Evolutionary conservation across 1,140 invertebrate genomes (phyloP).

Genomic region (Oncopeltus fasciatus): DNA sequence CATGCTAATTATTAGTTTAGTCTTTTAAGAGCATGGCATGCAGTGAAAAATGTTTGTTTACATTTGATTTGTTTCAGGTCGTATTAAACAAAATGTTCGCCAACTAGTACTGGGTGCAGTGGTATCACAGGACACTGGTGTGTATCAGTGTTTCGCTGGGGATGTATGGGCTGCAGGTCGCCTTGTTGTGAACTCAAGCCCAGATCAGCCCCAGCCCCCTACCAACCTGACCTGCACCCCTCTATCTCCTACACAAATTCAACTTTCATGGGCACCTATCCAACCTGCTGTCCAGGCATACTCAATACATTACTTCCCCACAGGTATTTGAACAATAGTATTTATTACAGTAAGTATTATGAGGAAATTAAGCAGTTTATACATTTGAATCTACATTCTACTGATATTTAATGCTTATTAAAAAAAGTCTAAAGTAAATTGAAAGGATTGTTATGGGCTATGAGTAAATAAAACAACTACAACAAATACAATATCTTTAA

Average conservation of each 20-base stretch:
- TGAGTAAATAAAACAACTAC: too few species aligned
- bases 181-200: slow-evolving; percentile 37
- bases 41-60: background rate
- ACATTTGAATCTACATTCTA: too few species aligned
- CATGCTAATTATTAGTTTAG: too few species aligned
- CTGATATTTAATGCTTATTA: too few species aligned
- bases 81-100: slow-evolving; percentile 37
- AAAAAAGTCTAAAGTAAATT: too few species aligned
- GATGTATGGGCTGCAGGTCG: slow-evolving; percentile 43
- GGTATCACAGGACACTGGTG: slow-evolving; percentile 47
- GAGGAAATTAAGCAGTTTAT: too few species aligned
- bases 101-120: slow-evolving; percentile 48
- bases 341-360: too few species aligned
- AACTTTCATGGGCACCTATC: slow-evolving; percentile 36
- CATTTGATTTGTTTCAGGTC: slow-evolving; percentile 26
- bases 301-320: slow-evolving; percentile 44
- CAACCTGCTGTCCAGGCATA: slow-evolving; percentile 34
- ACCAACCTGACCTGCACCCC: slow-evolving; percentile 38
- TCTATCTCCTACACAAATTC: slow-evolving; percentile 38
- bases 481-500: too few species aligned
- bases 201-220: slow-evolving; percentile 41
- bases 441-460: too few species aligned
- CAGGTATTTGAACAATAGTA: slow-evolving; percentile 36
- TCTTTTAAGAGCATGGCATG: too few species aligned
- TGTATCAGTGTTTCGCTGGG: slow-evolving; percentile 65